Evolutionary conservation across 2,797 vertebrate genomes (phyloP).

Genomic region (Poecile montanus): DNA sequence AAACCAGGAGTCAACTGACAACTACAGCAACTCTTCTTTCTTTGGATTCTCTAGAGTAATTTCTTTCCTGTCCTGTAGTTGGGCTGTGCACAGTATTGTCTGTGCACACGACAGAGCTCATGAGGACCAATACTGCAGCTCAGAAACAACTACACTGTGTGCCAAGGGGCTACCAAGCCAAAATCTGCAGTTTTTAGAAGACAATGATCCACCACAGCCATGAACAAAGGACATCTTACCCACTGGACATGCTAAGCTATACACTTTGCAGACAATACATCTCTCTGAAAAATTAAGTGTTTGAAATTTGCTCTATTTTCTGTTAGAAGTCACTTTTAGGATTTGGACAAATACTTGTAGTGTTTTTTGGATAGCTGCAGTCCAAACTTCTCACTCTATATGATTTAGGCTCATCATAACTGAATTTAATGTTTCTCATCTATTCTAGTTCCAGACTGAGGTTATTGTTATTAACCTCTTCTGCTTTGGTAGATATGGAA

Average conservation of each 20-base stretch:
- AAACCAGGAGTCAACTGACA: neutral
- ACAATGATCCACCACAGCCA: neutral
- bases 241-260: neutral
- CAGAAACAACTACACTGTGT: neutral
- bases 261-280: neutral
- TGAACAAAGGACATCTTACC: neutral
- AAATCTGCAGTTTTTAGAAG: neutral
- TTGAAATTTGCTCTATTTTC: neutral
- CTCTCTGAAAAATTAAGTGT: neutral
- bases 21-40: neutral
- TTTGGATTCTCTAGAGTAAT: neutral
- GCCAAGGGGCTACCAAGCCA: neutral
- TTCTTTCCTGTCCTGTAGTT: neutral
- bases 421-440: neutral
- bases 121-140: neutral
- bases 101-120: neutral
- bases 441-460: neutral
- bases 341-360: neutral
- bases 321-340: neutral
- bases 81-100: neutral
- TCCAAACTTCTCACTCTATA: neutral
- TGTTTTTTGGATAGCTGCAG: neutral
- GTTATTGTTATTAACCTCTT: constrained; percentile 11
- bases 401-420: neutral
- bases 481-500: neutral